Percentiles rank a stretch among this genome's conserved stretches.
Evolutionary conservation across 64 coral and sea anemone genomes (phyloP).

Genomic region (Anthopleura sola): DNA sequence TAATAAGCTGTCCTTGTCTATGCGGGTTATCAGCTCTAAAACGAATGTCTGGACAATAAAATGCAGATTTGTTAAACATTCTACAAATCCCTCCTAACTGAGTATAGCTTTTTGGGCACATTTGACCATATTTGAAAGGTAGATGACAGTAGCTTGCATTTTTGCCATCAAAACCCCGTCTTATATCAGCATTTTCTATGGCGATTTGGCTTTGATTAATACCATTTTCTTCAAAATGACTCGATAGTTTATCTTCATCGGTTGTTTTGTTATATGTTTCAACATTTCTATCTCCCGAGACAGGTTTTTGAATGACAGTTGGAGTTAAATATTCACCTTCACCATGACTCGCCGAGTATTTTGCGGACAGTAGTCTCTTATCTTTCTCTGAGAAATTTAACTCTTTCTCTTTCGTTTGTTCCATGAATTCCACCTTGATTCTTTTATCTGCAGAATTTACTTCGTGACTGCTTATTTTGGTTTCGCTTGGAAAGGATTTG

Average conservation of each 20-base stretch:
- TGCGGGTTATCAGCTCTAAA: not conserved
- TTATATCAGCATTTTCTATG: slow-evolving; percentile 1
- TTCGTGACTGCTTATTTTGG: too few species aligned
- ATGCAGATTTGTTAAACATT: not conserved
- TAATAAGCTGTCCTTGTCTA: slow-evolving; percentile 12
- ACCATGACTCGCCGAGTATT: too few species aligned
- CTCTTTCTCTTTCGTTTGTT: too few species aligned
- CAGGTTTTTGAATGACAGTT: not conserved
- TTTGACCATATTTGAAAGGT: slow-evolving; percentile 1
- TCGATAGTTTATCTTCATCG: not conserved
- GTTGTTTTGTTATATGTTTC: not conserved
- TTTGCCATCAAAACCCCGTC: not conserved
- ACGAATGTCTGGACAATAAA: slow-evolving; percentile 41
- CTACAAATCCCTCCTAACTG: not conserved
- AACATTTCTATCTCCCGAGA: not conserved
- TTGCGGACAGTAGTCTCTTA: too few species aligned
- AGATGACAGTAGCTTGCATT: not conserved
- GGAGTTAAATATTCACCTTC: not conserved
- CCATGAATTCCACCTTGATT: too few species aligned
- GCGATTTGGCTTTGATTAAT: not conserved
- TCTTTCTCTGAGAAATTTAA: not conserved
- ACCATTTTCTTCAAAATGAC: not conserved
- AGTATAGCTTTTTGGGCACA: slow-evolving; percentile 11
- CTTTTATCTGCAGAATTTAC: too few species aligned
- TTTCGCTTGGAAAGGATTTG: too few species aligned